A percentile compares a stretch with the other conserved stretches of the same genome.
Conservation (phyloP, 2,888 invertebrate species). For the Iselma pallidipennis region DNA sequence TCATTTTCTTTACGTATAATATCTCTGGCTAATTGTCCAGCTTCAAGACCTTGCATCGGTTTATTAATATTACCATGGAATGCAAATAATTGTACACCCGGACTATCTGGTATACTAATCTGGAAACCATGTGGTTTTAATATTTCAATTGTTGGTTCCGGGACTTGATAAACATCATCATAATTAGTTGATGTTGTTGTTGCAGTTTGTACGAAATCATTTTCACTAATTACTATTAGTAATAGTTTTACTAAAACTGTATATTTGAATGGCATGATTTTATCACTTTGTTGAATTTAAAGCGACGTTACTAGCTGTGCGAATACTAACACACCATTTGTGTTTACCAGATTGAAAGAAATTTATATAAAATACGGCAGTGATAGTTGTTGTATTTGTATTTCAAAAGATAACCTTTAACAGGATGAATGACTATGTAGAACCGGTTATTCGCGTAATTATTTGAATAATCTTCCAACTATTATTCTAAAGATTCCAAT, state of each 20-base stretch:
- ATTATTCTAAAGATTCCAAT: no score
- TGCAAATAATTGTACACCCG: slow-evolving; percentile 52
- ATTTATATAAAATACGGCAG: neutral
- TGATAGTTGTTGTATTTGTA: neutral
- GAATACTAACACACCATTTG: neutral
- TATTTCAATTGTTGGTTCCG: slow-evolving; percentile 48
- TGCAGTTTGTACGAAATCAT: neutral
- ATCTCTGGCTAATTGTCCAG: slow-evolving; percentile 47
- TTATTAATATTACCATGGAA: slow-evolving; percentile 56
- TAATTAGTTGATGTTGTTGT: no score
- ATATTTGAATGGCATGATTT: no score
- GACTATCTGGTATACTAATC: slow-evolving; percentile 53
- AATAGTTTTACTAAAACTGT: neutral
- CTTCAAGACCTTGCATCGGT: slow-evolving; percentile 42
- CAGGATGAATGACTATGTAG: no score
- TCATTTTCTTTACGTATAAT: slow-evolving; percentile 28
- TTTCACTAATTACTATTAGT: neutral
- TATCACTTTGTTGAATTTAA: neutral
- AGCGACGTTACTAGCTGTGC: neutral
- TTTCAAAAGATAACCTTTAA: neutral
- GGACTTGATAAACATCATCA: slow-evolving; percentile 43
- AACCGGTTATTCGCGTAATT: no score
- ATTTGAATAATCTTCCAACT: no score
- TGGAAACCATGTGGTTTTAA: slow-evolving; percentile 51
- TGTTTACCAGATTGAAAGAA: neutral